Evolutionary conservation across 2,113 vertebrate species (phyloP), one percentile per base, ranked within the genome.

Genomic region (Mormoops blainvillei): DNA sequence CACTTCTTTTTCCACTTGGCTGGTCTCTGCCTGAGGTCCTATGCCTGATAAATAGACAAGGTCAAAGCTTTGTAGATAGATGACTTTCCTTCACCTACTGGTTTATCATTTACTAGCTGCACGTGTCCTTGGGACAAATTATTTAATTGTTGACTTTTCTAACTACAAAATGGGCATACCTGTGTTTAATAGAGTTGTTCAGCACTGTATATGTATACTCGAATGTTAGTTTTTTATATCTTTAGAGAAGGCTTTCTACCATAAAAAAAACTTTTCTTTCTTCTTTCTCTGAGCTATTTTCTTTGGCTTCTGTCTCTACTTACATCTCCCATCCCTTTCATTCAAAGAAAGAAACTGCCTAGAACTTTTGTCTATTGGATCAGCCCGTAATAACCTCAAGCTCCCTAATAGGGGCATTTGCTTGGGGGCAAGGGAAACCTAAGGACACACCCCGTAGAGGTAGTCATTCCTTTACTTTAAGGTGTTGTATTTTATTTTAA

Each of bases 141-240:
- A 78, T 45, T 74, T n/a, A n/a, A n/a, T n/a, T 95, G 26, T 83
- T 50, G 56, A 45, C 78, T 96, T 94, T 28, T 36, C 56, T 94
- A 63, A 12, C 67, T 77, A 14, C 77, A 58, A 83, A 85, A n/a
- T 87, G 65, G 54, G 15, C 22, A 22, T 68, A 33, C 6, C 45
- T 19, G 13, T 77, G n/a, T 14, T 91, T 81, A 67, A 24, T 71
- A 83, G 85, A 36, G 31, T 86, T 73, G 5, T 80, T 74, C 31
- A 45, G 4, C 7, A 26, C 36, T 95, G 87, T 82, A 73, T 13
- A 3, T 24, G 73, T 12, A 19, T 48, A 63, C 4, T 56, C 33
- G 78, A 74, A 45, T 84, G 50, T 74, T 86, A 63, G 48, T 80
- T 92, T 91, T 96, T 87, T 20, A 18, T 90, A 18, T 31, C 26